Evolutionary conservation across 2,797 vertebrate genomes (phyloP).

Genomic region (Menidia menidia): DNA sequence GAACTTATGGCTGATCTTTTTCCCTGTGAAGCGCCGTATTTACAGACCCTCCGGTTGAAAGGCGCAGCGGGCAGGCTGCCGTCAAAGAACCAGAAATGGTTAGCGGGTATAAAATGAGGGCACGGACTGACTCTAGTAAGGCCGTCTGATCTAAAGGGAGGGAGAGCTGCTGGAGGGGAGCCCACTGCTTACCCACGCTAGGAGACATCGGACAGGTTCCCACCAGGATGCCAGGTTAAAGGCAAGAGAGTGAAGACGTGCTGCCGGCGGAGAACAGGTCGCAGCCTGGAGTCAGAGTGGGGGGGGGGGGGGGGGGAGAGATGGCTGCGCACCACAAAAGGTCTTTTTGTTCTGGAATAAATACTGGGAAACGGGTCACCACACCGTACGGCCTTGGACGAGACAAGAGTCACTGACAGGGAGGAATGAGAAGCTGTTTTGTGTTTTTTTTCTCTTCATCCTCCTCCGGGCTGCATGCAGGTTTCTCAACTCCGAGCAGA

Average conservation of each 20-base stretch:
- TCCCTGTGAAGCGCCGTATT: conserved; percentile 49
- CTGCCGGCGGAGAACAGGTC: conserved; percentile 53
- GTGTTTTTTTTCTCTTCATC: conserved; percentile 50
- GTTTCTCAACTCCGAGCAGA: conserved; percentile 62
- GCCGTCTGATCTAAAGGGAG: conserved; percentile 55
- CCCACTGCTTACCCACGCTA: conserved; percentile 44
- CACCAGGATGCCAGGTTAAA: conserved; percentile 56
- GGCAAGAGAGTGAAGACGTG: conserved; percentile 62
- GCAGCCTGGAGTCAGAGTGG: conserved; percentile 51
- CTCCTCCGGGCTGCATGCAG: conserved; percentile 77
- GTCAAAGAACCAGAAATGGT: conserved; percentile 28
- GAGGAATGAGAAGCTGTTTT: conserved; percentile 65
- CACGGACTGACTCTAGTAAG: conserved; percentile 44
- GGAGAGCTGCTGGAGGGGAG: conserved; percentile 38
- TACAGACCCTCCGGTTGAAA: conserved; percentile 61
- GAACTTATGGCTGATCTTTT: conserved; percentile 67
- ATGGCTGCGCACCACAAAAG: conserved; percentile 49
- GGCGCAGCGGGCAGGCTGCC: conserved; percentile 37
- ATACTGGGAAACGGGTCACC: conserved; percentile 66
- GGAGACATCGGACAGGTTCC: conserved; percentile 33
- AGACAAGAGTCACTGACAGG: conserved; percentile 62
- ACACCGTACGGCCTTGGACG: conserved; percentile 60
- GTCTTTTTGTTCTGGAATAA: conserved; percentile 50
- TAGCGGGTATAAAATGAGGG: conserved; percentile 11
- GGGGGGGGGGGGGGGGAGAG: conserved; percentile 49